Conservation (phyloP, 2,113 vertebrate genomes). For the Limanda limanda region DNA sequence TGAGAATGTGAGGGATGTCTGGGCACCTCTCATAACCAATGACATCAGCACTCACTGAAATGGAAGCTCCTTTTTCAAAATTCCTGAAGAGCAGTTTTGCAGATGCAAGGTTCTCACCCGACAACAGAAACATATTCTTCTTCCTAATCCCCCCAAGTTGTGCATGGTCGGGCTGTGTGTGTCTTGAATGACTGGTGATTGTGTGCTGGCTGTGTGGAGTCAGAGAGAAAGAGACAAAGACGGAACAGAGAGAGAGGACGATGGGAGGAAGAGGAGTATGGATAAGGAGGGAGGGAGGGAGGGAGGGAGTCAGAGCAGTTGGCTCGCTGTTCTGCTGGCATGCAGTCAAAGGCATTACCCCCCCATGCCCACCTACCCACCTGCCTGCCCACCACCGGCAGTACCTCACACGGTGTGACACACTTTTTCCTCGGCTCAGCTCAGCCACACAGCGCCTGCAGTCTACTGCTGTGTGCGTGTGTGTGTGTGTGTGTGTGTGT, state of each 20-base stretch:
- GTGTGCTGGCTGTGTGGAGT: conserved; percentile 46
- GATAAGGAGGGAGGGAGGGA: not conserved
- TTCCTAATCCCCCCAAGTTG: conserved; percentile 28
- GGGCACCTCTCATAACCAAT: not conserved
- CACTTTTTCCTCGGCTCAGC: conserved; percentile 48
- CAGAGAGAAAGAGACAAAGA: conserved; percentile 37
- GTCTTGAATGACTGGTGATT: conserved; percentile 42
- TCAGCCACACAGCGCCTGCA: conserved; percentile 42
- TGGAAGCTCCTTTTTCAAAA: conserved; percentile 61
- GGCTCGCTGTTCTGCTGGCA: conserved; percentile 45
- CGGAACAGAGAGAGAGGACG: not conserved
- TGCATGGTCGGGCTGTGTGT: conserved; percentile 10
- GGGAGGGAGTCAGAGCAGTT: conserved; percentile 43
- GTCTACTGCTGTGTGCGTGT: conserved; percentile 36
- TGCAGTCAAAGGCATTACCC: conserved; percentile 45
- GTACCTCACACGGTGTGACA: conserved; percentile 57
- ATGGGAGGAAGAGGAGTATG: conserved; percentile 5
- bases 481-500: conserved; percentile 23
- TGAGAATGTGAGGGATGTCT: not conserved
- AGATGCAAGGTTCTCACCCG: conserved; percentile 24
- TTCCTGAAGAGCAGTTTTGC: conserved; percentile 66
- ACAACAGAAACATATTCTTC: conserved; percentile 6
- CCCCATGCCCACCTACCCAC: conserved; percentile 27
- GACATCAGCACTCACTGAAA: conserved; percentile 21
- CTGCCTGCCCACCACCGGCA: conserved; percentile 38